These are phyloP conservation scores for Globicephala melas DNA, from an alignment of 2,113 vertebrate genomes.

Conservation along the genomic window DNA sequence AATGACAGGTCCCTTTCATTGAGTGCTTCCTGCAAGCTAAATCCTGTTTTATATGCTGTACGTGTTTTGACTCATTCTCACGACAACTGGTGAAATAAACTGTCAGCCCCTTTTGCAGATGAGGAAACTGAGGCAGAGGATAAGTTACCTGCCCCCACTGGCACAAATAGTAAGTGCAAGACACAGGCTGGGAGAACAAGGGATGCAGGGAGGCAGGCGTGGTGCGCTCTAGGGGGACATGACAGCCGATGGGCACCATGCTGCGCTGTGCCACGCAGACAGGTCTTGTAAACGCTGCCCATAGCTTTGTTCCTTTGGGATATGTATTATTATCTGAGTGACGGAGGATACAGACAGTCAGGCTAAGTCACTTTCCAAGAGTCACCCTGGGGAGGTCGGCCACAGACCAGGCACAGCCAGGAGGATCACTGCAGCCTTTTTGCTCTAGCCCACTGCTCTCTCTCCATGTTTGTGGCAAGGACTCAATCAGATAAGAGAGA, in stretches of 20 bases:
- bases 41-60: accelerated
- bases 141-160: not conserved
- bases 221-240: accelerated
- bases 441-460: not conserved
- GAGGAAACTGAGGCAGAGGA: not conserved
- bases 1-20: accelerated
- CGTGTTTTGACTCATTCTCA: not conserved
- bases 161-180: not conserved
- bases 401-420: accelerated
- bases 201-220: accelerated
- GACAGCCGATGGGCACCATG: accelerated
- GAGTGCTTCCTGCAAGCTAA: not conserved
- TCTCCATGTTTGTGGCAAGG: not conserved
- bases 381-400: too few species aligned
- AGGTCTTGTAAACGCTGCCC: not conserved
- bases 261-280: not conserved
- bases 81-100: not conserved
- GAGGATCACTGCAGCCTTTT: accelerated
- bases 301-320: too few species aligned
- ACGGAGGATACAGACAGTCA: accelerated
- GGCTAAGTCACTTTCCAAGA: not conserved
- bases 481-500: not conserved
- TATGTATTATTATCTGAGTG: not conserved
- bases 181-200: accelerated
- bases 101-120: not conserved